These are phyloP conservation scores for Gonatopus flavifemur DNA, from an alignment of 1,140 invertebrate species.

Conservation along the genomic window DNA sequence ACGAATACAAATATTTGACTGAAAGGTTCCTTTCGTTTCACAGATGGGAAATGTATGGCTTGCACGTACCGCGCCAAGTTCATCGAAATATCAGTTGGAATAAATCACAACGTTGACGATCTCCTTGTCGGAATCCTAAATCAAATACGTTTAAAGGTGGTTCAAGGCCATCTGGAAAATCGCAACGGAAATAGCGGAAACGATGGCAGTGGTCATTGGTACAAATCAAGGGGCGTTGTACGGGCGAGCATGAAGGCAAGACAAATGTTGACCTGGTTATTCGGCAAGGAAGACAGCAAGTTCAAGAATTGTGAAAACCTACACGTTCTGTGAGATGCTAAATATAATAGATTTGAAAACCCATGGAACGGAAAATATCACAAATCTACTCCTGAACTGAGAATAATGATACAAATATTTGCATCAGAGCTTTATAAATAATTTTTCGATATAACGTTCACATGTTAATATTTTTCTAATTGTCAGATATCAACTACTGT, in stretches of 20 bases:
- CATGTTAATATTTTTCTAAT: too few relatives aligned
- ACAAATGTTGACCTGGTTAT: conserved; percentile 86
- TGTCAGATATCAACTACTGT: too few relatives aligned
- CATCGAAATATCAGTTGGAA: conserved; percentile 86
- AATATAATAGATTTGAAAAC: too few relatives aligned
- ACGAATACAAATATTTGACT: background rate
- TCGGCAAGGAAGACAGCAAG: conserved; percentile 86
- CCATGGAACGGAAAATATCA: too few relatives aligned
- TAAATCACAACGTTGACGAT: conserved; percentile 89
- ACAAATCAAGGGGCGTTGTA: conserved; percentile 79
- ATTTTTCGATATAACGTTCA: too few relatives aligned
- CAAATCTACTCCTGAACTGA: too few relatives aligned
- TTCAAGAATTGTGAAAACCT: conserved; percentile 90
- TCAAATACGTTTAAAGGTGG: conserved; percentile 78
- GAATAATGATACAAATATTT: too few relatives aligned
- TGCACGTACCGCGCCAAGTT: conserved; percentile 85
- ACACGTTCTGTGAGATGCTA: conserved; percentile 77
- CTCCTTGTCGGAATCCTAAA: conserved; percentile 78
- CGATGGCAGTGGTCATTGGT: conserved; percentile 64
- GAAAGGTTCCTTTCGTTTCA: conserved; percentile 30
- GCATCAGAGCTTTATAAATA: too few relatives aligned
- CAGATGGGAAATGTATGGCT: conserved; percentile 85
- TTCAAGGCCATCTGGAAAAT: conserved; percentile 63
- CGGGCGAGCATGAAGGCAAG: conserved; percentile 84
- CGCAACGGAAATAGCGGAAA: conserved; percentile 38